Base-by-base conservation (phyloP, 64 coral and sea anemone genomes). In the Actinia tenebrosa region DNA sequence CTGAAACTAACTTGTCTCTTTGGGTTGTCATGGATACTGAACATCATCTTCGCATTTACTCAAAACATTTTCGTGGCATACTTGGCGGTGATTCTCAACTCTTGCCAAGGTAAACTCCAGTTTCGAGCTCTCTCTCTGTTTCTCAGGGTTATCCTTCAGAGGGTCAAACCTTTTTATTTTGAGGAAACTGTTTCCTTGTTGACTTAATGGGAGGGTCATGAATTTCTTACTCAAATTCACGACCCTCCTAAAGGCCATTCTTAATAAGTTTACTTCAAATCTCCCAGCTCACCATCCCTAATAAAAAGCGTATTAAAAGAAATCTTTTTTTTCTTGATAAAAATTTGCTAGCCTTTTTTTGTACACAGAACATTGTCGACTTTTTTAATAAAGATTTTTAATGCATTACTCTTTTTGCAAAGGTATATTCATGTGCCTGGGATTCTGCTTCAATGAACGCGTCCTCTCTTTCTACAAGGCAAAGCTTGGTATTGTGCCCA, bases 371-470 rank as follows among this genome's bases (percentile, higher is more conserved):
- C 47, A 5, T 50, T 50, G 7, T 8, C 47, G 47, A 50, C 7
- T 4, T 50, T 5, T 50, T 50, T 50, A 50, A 8, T 8, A 50
- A 4, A 5, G 47, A 50, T 50, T 50, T 50, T 4, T 50, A 50
- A 50, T 50, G 47, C 47, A 50, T 8, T 69, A n/a, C 18, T 75
- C 5, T 7, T 20, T 53, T 19, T 50, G 45, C 20, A 50, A 1
- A 81, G 79, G 79, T 20, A 20, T 81, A 20, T 81, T 81, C 45
- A 81, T 81, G 5, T 81, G 43, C 50, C 17, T 81, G 43, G 79
- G 79, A 81, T 81, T 81, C 50, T 81, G 79, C 16, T 81, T 47
- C 79, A 81, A 81, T 45, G 42, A 53, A 81, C 79, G 79, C 14
- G 50, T 81, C 5, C 3, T 81, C 3, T 17, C 19, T 13, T 53